Base-by-base conservation (phyloP, 2,113 vertebrate species). In the Ovibos moschatus region DNA sequence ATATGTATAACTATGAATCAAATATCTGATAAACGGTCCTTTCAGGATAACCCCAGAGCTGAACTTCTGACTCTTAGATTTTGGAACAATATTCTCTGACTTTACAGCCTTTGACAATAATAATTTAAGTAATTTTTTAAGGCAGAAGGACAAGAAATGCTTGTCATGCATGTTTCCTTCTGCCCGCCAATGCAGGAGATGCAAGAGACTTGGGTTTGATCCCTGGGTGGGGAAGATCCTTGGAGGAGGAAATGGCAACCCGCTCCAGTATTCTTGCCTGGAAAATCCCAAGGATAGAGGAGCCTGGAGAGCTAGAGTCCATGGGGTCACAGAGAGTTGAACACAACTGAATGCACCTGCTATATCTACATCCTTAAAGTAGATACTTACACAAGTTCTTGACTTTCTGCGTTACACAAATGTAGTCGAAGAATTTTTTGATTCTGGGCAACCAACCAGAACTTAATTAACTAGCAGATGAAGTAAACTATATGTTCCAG, bases 1-100 rank as follows among this genome's bases (percentile, higher is more conserved):
- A 79, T 94, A 91, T 93, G 89, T 94, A 98, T 92, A 97, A 91
- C 87, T 95, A 97, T 0, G 6, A 99, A 98, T 98, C 96, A 98
- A 98, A 97, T 95, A 91, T 91, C 89, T 79, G 91, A 97, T 87
- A 98, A 98, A 85, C 58, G 81, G 97, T 97, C 96, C 89, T 97
- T 79, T 98, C 96, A 92, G 92, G 96, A 88, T 96, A 98, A 97
- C 67, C 67, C 91, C 94, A 95, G 96, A 97, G 97, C 89, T 92
- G 94, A 84, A 95, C 97, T 36, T 45, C 96, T 97, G 94, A 98
- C 45, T 98, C 96, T 97, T 87, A 96, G 96, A 82, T 94, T 19
- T 25, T 94, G 36, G 58, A 96, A 96, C 96, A 98, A 95, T 95
- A 93, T 97, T 67, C 33, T 92, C 87, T 96, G 96, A 88, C 92